Conservation (phyloP, 2,888 invertebrate genomes). For the Hypsopygia costalis region DNA sequence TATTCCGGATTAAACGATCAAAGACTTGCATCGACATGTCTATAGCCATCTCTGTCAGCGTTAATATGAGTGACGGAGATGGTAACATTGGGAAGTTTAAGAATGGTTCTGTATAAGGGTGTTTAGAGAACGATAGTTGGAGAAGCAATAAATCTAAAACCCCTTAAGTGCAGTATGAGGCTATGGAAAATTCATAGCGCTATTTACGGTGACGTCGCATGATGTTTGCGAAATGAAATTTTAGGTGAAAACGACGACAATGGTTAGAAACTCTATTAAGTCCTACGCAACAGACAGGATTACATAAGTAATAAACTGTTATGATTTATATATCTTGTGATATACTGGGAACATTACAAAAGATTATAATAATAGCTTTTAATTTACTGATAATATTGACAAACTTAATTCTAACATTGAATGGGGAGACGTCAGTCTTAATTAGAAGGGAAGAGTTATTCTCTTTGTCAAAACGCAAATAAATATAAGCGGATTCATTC, state of each 20-base stretch:
- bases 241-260: conserved; percentile 10
- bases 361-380: no score
- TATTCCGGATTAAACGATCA: conserved; percentile 33
- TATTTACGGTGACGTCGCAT: conserved; percentile 36
- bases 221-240: conserved; percentile 34
- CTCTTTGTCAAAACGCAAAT: no score
- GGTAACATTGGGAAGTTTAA: conserved; percentile 9
- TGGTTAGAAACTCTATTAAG: no score
- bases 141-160: conserved; percentile 53
- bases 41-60: conserved; percentile 23
- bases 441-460: no score
- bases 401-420: no score
- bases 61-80: conserved; percentile 20
- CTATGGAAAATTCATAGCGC: conserved; percentile 32
- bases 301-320: no score
- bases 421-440: no score
- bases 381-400: no score
- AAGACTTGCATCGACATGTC: conserved; percentile 18
- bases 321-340: no score
- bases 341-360: no score
- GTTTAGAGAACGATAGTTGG: conserved; percentile 24
- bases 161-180: conserved; percentile 30
- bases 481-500: no score
- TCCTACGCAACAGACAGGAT: no score
- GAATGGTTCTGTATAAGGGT: conserved; percentile 8